Base-by-base conservation (phyloP, 2,797 vertebrate genomes). In the Microctenopoma steveboyesi region DNA sequence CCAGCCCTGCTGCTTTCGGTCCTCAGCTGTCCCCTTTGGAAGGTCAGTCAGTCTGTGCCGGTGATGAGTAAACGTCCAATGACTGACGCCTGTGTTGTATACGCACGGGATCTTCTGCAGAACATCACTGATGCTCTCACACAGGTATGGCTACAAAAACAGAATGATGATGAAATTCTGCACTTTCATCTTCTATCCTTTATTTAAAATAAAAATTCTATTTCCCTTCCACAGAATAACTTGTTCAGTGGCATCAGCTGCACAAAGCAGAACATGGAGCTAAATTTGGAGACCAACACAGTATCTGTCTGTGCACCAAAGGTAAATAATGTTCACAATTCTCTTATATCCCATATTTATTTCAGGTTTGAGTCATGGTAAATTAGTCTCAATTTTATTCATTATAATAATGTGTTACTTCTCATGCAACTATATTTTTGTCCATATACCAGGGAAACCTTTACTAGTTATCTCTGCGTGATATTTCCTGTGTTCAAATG, bases 201-300 rank as follows among this genome's bases (percentile, higher is more conserved):
- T 1, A 54, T 35, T 56, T 42, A 47, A 1, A 46, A 25, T 4
- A 2, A 53, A 54, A 40, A 28, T 0, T 45, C 3, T 65, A 4
- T 72, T 35, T 39, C 13, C 4, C 7, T 3, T 0, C 47, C n/a
- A n/a, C 64, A 95, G 93, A 74, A 79, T 0, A 39, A 77, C 1
- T 42, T 93, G 54, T 94, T 92, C 79, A 86, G 14, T 33, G 93
- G 92, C 30, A 76, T 93, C 5, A 78, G 90, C 78, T 94, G 94
- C 65, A 59, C 45, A 0, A 64, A 79, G 71, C 89, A 88, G 75
- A 84, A 56, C 3, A 33, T 91, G 50, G 75, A 92, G 76, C 65
- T 93, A 60, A 78, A 86, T 63, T 28, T 8, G 7, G 22, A 65
- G 25, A 89, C 77, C 1, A 53, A 64, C 45, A 94, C 90, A 0